phyloP scores from a whole-genome alignment of 2,113 vertebrate species.

The Malurus melanocephalus region DNA sequence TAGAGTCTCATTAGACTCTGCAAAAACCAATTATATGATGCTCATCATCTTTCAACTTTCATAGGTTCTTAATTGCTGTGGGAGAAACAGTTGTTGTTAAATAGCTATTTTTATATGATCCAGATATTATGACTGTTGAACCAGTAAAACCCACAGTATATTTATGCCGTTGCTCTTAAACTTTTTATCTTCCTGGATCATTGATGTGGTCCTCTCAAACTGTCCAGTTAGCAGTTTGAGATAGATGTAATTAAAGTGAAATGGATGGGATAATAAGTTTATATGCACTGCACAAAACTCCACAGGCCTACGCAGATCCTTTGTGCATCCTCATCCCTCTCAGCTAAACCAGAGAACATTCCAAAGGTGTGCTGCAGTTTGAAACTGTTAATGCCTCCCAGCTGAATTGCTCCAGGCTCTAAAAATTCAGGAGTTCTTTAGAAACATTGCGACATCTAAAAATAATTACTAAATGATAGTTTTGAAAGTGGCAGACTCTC shows the following conservation, averaged over 20 bases:
- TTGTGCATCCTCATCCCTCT: neutral
- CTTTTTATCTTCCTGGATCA: neutral
- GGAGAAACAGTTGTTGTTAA: conserved; percentile 45
- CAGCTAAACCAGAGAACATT: neutral
- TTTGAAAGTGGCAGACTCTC: neutral
- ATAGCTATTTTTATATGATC: conserved; percentile 39
- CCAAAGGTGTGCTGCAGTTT: conserved; percentile 3
- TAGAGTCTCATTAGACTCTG: conserved; percentile 14
- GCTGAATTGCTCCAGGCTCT: neutral
- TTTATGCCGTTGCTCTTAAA: neutral
- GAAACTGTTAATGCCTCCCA: neutral
- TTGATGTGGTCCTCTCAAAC: neutral
- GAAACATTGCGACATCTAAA: neutral
- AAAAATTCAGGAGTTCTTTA: conserved; percentile 18
- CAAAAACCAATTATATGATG: conserved; percentile 37
- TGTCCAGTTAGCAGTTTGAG: neutral
- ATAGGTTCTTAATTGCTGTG: conserved; percentile 50
- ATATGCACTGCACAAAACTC: neutral
- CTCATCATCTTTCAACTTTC: conserved; percentile 45
- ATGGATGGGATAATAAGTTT: neutral
- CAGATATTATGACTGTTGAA: neutral
- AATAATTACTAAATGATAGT: neutral
- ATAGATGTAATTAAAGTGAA: neutral
- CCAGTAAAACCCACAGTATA: neutral
- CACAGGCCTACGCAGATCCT: neutral